Conservation (phyloP, 2,888 invertebrate genomes). For the Cerastis rubricosa region DNA sequence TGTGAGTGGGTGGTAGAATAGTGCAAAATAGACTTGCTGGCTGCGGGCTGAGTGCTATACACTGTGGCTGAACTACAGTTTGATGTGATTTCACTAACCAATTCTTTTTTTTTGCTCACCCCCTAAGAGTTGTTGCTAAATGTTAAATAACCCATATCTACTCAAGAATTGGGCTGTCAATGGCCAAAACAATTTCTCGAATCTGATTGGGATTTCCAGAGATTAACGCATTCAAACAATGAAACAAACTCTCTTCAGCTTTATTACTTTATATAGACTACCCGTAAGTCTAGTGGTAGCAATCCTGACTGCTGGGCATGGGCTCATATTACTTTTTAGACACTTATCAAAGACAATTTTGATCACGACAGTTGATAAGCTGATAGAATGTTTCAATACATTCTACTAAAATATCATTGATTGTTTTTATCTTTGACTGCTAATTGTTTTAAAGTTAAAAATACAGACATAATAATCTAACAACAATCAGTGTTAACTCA, state of each 20-base stretch:
- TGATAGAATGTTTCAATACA: conserved; percentile 10
- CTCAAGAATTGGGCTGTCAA: no score
- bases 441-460: not conserved
- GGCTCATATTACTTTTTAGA: not conserved
- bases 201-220: no score
- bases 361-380: not conserved
- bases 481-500: not conserved
- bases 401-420: not conserved
- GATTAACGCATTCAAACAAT: no score
- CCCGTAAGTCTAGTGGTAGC: no score
- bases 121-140: not conserved
- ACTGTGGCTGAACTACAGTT: not conserved
- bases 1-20: not conserved
- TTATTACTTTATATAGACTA: no score
- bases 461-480: conserved; percentile 4
- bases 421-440: not conserved
- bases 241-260: no score
- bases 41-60: not conserved
- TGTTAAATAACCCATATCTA: not conserved
- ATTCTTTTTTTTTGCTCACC: not conserved
- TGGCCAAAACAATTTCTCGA: no score
- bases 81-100: not conserved
- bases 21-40: not conserved
- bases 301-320: no score
- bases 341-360: not conserved